These are phyloP conservation scores for Tadarida brasiliensis DNA, from an alignment of 2,797 vertebrate genomes.

Conservation along the genomic window DNA sequence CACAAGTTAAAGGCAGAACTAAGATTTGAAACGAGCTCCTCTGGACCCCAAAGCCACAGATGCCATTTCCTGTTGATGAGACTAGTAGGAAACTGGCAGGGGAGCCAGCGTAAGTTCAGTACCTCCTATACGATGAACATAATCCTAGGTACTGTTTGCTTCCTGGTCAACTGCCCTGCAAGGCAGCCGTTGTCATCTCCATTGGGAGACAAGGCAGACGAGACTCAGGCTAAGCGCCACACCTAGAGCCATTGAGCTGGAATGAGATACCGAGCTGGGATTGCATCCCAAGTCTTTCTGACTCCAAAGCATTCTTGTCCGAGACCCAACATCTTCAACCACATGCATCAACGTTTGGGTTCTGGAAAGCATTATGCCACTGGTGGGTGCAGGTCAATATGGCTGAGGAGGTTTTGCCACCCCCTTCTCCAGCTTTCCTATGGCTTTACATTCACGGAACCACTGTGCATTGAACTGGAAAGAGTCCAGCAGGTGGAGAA, in stretches of 20 bases:
- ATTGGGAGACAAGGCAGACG: neutral
- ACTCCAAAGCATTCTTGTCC: neutral
- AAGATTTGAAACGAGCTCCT: neutral
- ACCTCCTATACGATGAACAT: neutral
- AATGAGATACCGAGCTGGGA: neutral
- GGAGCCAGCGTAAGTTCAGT: neutral
- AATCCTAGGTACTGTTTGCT: neutral
- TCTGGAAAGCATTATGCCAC: neutral
- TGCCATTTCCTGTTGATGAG: neutral
- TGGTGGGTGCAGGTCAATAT: rapidly evolving
- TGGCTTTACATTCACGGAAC: neutral
- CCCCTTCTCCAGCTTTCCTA: neutral
- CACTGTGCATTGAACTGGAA: neutral
- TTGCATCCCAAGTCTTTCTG: neutral
- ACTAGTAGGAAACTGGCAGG: neutral
- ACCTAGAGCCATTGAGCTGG: neutral
- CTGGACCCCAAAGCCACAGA: neutral
- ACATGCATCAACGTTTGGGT: neutral
- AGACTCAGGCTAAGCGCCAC: neutral
- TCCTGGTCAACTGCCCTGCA: neutral
- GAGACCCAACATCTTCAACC: neutral
- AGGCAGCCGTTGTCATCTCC: neutral
- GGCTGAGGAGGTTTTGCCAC: neutral
- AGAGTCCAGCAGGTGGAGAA: neutral
- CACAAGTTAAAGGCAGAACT: neutral